Percentiles rank a stretch among this genome's conserved stretches.
These are phyloP conservation scores for Triops longicaudatus DNA, from an alignment of 1,140 invertebrate species.

Conservation along the genomic window DNA sequence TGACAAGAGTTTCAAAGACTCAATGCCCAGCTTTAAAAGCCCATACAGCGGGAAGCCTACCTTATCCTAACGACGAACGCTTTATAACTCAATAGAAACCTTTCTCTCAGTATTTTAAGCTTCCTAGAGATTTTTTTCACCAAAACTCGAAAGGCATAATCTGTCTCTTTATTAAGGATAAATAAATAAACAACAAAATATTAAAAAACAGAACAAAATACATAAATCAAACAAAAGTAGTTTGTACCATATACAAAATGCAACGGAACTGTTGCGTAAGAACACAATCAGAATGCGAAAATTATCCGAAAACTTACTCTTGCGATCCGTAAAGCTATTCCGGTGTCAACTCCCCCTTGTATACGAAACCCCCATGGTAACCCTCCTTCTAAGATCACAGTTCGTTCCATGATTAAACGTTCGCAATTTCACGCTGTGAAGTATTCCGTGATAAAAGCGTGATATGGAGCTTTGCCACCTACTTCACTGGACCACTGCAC, in stretches of 20 bases:
- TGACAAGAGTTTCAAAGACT: not conserved
- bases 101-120: too few relatives aligned
- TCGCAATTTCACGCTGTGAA: not conserved
- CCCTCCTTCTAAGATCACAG: constrained; percentile 65
- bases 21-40: not conserved
- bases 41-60: too few relatives aligned
- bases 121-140: too few relatives aligned
- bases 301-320: constrained; percentile 53
- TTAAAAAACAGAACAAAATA: not conserved
- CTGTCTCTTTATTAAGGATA: too few relatives aligned
- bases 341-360: constrained; percentile 65
- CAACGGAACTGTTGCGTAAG: not conserved
- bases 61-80: too few relatives aligned
- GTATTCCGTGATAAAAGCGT: not conserved
- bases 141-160: too few relatives aligned
- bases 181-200: too few relatives aligned
- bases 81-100: not conserved
- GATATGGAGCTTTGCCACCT: not conserved
- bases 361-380: constrained; percentile 84
- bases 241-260: not conserved
- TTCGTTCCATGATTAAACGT: constrained; percentile 35
- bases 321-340: constrained; percentile 63
- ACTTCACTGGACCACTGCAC: constrained; percentile 6
- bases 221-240: not conserved
- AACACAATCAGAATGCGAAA: not conserved